Percentiles rank a stretch among this genome's conserved stretches.
Evolutionary conservation across 1,140 invertebrate genomes (phyloP).

Genomic region (Octopus sinensis): DNA sequence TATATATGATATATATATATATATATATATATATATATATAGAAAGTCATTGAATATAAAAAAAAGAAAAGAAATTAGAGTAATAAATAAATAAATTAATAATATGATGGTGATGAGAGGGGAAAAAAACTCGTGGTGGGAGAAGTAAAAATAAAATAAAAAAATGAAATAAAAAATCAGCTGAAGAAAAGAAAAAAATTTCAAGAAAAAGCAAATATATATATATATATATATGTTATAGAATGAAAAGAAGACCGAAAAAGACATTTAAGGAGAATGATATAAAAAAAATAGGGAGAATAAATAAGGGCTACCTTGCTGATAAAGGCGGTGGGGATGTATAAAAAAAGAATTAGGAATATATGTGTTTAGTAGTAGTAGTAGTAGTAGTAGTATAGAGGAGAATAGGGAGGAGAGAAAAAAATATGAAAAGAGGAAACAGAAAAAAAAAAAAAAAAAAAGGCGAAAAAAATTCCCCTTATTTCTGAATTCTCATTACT

Average conservation of each 20-base stretch:
- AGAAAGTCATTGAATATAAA: too few relatives aligned
- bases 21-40: too few relatives aligned
- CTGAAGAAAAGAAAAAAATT: not conserved
- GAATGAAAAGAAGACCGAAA: too few relatives aligned
- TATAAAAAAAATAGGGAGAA: too few relatives aligned
- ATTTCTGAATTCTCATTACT: constrained; percentile 9
- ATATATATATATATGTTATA: too few relatives aligned
- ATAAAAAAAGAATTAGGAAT: too few relatives aligned
- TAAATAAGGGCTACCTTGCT: too few relatives aligned
- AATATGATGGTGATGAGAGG: not conserved
- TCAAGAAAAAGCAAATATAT: not conserved
- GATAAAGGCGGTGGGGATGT: too few relatives aligned
- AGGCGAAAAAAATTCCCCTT: not conserved
- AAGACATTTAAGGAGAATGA: too few relatives aligned
- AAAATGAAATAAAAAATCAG: not conserved
- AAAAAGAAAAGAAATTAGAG: not conserved
- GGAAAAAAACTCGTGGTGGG: not conserved
- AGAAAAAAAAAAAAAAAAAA: not conserved
- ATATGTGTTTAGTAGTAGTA: too few relatives aligned
- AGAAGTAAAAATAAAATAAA: not conserved
- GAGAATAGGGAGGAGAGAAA: not conserved
- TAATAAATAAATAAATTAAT: not conserved
- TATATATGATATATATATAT: too few relatives aligned
- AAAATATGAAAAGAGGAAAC: not conserved
- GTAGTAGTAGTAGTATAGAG: too few relatives aligned